phyloP scores from a whole-genome alignment of 2,797 vertebrate genomes.

The Hydrophis major region DNA sequence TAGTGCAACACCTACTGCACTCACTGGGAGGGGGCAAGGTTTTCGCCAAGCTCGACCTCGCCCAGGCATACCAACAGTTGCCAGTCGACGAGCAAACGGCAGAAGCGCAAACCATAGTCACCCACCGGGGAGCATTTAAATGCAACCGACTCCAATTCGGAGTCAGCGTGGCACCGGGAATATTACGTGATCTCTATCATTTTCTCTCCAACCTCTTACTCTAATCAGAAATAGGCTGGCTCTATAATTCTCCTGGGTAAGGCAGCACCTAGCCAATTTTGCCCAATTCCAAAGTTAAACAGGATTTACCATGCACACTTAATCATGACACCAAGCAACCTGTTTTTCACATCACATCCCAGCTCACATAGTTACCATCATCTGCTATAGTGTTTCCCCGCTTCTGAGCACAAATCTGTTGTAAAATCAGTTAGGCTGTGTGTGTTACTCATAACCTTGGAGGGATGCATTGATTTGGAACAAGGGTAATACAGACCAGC shows the following conservation, averaged over 20 bases:
- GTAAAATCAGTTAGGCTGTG: not conserved
- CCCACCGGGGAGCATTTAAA: too few species aligned
- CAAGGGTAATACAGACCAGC: not conserved
- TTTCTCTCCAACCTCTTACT: not conserved
- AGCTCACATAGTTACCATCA: not conserved
- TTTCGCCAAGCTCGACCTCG: too few species aligned
- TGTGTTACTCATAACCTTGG: not conserved
- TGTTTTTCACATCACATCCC: not conserved
- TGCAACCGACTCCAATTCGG: too few species aligned
- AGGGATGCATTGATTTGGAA: not conserved
- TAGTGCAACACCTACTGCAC: too few species aligned
- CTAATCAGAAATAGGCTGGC: not conserved
- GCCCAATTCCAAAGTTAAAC: not conserved
- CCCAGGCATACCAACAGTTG: too few species aligned
- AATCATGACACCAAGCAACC: not conserved
- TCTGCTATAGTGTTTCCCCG: not conserved
- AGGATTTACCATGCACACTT: not conserved
- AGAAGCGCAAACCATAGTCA: too few species aligned
- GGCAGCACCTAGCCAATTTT: not conserved
- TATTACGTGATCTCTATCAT: not conserved
- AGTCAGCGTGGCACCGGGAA: too few species aligned
- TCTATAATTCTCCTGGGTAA: not conserved
- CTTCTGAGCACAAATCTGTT: not conserved
- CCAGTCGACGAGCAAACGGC: too few species aligned
- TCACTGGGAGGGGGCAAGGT: too few species aligned